Evolutionary conservation across 2,888 invertebrate genomes (phyloP).

Genomic region (Calliphora vomitoria): DNA sequence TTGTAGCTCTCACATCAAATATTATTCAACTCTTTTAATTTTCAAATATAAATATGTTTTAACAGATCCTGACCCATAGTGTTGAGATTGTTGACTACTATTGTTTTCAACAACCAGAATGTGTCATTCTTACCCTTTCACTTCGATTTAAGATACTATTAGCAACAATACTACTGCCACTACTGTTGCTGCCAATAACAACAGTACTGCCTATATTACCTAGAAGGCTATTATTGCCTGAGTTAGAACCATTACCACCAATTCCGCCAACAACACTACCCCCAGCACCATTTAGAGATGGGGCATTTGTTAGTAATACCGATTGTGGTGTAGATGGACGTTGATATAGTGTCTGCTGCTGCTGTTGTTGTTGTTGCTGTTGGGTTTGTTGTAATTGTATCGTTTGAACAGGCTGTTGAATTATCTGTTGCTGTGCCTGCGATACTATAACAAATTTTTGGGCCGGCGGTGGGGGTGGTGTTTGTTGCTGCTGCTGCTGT

Average conservation of each 20-base stretch:
- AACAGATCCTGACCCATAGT: constrained; percentile 28
- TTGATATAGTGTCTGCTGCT: constrained; percentile 74
- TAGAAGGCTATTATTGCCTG: constrained; percentile 48
- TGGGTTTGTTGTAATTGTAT: constrained; percentile 69
- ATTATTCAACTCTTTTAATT: no score
- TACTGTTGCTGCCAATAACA: constrained; percentile 63
- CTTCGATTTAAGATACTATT: constrained; percentile 70
- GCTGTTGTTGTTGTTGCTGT: constrained; percentile 69
- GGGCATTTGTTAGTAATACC: constrained; percentile 70
- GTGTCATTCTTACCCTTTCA: constrained; percentile 74
- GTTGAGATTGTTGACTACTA: constrained; percentile 14
- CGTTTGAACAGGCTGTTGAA: constrained; percentile 75
- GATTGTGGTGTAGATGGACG: constrained; percentile 79
- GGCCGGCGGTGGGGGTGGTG: constrained; percentile 66
- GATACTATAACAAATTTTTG: constrained; percentile 83
- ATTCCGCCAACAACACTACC: constrained; percentile 53
- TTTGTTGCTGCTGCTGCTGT: constrained; percentile 59
- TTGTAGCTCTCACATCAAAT: no score
- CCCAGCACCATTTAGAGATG: constrained; percentile 67
- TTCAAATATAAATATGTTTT: background rate
- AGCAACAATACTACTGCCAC: constrained; percentile 51
- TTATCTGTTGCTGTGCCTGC: constrained; percentile 77
- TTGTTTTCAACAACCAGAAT: constrained; percentile 28
- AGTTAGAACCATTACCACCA: constrained; percentile 61
- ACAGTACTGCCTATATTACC: constrained; percentile 67